Base-by-base conservation (phyloP, 2,888 invertebrate genomes). In the Malacosoma neustria region DNA sequence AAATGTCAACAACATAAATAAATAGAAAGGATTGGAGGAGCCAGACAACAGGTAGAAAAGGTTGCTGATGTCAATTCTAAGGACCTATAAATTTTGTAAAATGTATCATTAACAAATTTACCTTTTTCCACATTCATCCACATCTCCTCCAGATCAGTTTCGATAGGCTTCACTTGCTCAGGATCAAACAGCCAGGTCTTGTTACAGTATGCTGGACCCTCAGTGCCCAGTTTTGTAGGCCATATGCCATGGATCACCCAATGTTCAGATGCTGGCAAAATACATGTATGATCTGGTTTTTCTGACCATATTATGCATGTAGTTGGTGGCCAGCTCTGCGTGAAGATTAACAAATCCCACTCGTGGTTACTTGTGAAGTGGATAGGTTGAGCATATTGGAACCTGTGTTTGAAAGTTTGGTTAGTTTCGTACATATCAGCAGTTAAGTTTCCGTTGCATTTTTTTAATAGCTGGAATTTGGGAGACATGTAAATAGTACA, bases 171-270 rank as follows among this genome's bases (percentile, higher is more conserved):
- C 9, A 95, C 69, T 48, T 88, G 72, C 4, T 86, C 77, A 0
- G 87, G 74, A 54, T 93, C 87, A 58, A 94, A 95, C 32, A 86
- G 81, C 64, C 91, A 87, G 0, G 91, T 86, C 4, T 79, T 87
- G 51, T 94, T 92, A 58, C 95, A 95, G 62, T 88, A 93, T 3
- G 64, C 65, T 1, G 95, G 95, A 0, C 93, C 93, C 1, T 87
- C 66, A 1, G 87, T 88, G 1, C 91, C 89, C 0, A 85, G 66
- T 60, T 91, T 90, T 0, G 93, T 91, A 0, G 95, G 95, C 95
- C 95, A 95, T 30, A 95, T 84, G 1, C 95, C 95, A 57, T 95
- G 95, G 22, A 95, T 89, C 0, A 91, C 90, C 95, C 95, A 95
- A 36, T 89, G 85, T 9, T 72, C 76, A 34, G 87, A 77, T 1